Evolutionary conservation across 2,888 invertebrate species (phyloP), one percentile per base, ranked within the genome.

Genomic region (Pseudococcus jackbeardsleyi): DNA sequence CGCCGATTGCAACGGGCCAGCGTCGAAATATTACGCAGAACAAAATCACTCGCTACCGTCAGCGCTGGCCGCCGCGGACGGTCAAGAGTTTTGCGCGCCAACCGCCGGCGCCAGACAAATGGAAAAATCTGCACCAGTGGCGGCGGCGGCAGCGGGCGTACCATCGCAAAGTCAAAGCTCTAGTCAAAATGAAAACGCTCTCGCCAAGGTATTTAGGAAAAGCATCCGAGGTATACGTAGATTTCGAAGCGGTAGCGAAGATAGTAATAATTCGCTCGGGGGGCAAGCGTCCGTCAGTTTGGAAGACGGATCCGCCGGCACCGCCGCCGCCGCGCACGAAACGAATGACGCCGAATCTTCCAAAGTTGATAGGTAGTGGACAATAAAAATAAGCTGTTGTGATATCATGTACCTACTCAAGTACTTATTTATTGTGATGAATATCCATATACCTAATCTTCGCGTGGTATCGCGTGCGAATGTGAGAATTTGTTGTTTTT

Each of bases 211-310:
- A 68, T 87, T 89, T 39, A 85, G 89, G 26, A 89, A 89, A 88
- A 89, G 89, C 72, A 89, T 89, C 33, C 88, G 89, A 82, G 89
- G 89, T 48, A 89, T 89, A 84, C 89, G 89, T 8, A 89, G 88
- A 64, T 89, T 89, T 33, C 9, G 85, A 39, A 89, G 59, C 9
- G 64, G 82, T 26, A 68, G 68, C 39, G 88, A 88, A 77, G 85
- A 85, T 19, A 72, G 72, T 22, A 19, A 17, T n/a, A 64, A 64
- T 64, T 46, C 42, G 6, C 9, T 33, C 22, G 72, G 26, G 3
- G 72, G 26, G 3, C 68, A 86, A 42, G 0, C 86, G 22, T 86
- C 86, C 26, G 26, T 33, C 7, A 39, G 26, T 72, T 15, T 87
- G 59, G 87, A 87, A 82, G 39, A n/a, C 46, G 87, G 82, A 72